phyloP scores from a whole-genome alignment of 2,113 vertebrate species.

The Lontra canadensis region DNA sequence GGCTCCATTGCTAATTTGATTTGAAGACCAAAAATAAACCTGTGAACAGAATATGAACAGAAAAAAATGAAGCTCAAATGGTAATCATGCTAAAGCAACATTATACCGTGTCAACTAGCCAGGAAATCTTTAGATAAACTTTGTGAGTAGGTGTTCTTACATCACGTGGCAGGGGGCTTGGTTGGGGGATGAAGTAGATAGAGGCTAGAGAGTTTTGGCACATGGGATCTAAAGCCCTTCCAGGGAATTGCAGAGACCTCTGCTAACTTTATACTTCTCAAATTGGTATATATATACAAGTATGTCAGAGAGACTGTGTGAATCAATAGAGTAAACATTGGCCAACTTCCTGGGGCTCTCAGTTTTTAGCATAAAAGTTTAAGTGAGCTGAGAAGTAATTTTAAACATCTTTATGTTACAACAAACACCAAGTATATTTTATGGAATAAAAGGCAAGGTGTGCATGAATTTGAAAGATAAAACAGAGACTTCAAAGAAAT shows the following conservation, averaged over 20 bases:
- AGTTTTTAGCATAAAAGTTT: slow-evolving; percentile 51
- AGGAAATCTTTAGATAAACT: background rate
- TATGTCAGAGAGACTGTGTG: background rate
- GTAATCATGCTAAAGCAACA: background rate
- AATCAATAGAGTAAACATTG: background rate
- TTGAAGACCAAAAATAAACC: background rate
- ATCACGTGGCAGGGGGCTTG: rapidly evolving
- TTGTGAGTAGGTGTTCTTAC: background rate
- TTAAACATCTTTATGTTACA: slow-evolving; percentile 54
- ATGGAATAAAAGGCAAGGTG: slow-evolving; percentile 55
- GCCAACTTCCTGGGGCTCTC: background rate
- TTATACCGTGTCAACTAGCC: background rate
- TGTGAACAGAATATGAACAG: background rate
- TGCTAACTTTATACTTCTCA: background rate
- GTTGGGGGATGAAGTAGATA: rapidly evolving
- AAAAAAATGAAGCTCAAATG: slow-evolving; percentile 31
- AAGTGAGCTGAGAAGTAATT: slow-evolving; percentile 33
- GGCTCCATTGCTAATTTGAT: background rate
- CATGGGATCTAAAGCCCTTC: rapidly evolving
- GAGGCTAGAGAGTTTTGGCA: rapidly evolving
- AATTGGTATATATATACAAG: background rate
- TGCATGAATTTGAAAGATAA: slow-evolving; percentile 60
- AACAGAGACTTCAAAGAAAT: slow-evolving; percentile 63
- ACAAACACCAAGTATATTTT: slow-evolving; percentile 31
- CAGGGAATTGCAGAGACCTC: background rate